A percentile compares a stretch with the other conserved stretches of the same genome.
Conservation (phyloP, 1,140 invertebrate genomes). For the Archegozetes longisetosus region DNA sequence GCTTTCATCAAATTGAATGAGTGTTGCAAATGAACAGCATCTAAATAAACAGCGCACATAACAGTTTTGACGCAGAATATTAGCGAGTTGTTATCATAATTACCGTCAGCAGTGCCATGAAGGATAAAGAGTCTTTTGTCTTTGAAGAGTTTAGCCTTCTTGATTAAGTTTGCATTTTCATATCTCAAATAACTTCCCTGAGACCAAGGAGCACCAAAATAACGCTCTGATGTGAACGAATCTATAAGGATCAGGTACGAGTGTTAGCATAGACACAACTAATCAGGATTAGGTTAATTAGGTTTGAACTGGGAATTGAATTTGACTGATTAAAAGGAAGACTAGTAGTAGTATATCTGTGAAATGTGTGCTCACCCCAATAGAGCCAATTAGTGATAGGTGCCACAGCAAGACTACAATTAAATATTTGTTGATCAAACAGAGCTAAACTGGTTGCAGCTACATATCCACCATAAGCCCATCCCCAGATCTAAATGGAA, state of each 20-base stretch:
- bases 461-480: slow-evolving; percentile 79
- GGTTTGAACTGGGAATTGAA: too few relatives aligned
- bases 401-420: slow-evolving; percentile 76
- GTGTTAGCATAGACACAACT: background rate
- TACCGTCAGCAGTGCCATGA: slow-evolving; percentile 67
- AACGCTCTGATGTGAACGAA: slow-evolving; percentile 79
- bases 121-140: slow-evolving; percentile 71
- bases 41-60: slow-evolving; percentile 37
- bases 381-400: slow-evolving; percentile 83
- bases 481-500: slow-evolving; percentile 71
- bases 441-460: slow-evolving; percentile 60
- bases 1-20: slow-evolving; percentile 73
- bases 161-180: slow-evolving; percentile 63
- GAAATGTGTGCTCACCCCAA: slow-evolving; percentile 26
- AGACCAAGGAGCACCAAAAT: slow-evolving; percentile 67
- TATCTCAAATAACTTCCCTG: slow-evolving; percentile 74
- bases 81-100: background rate
- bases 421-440: slow-evolving; percentile 48
- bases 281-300: too few relatives aligned
- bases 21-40: slow-evolving; percentile 84
- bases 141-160: slow-evolving; percentile 54
- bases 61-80: background rate
- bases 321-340: too few relatives aligned
- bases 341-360: background rate
- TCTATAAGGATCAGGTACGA: slow-evolving; percentile 40